phyloP scores from a whole-genome alignment of 1,140 invertebrate species.

The Zaprionus davidi region DNA sequence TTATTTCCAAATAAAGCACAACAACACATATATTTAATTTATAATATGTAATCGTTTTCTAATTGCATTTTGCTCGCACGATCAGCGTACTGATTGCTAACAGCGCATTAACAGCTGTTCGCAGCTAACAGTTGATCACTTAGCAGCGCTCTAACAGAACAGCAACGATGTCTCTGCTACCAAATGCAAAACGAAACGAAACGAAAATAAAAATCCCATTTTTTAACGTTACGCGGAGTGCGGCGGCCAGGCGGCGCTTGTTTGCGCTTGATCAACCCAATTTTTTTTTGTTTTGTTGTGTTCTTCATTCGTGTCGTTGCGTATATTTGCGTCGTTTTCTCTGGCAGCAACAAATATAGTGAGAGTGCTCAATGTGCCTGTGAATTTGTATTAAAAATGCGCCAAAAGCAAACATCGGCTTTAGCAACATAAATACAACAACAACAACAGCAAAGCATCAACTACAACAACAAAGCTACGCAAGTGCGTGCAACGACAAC shows the following conservation, averaged over 20 bases:
- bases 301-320: conserved; percentile 21
- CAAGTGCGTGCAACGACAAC: conserved; percentile 3
- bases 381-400: conserved; percentile 42
- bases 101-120: background rate
- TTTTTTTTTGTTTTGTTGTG: conserved; percentile 23
- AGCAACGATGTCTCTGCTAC: conserved; percentile 10
- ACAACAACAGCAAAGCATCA: conserved; percentile 10
- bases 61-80: background rate
- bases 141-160: conserved; percentile 22
- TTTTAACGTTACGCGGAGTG: conserved; percentile 51
- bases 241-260: conserved; percentile 49
- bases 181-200: conserved; percentile 33
- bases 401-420: conserved; percentile 41
- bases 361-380: conserved; percentile 1
- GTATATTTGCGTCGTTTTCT: conserved; percentile 12
- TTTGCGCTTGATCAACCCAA: conserved; percentile 43
- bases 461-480: conserved; percentile 8
- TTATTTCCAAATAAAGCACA: background rate
- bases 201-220: conserved; percentile 42
- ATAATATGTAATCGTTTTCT: background rate
- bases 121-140: conserved; percentile 15
- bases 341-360: background rate
- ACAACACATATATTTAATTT: background rate
- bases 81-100: conserved; percentile 24
- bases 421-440: conserved; percentile 1